Conservation (phyloP, 2,797 vertebrate species). For the Lateolabrax maculatus region DNA sequence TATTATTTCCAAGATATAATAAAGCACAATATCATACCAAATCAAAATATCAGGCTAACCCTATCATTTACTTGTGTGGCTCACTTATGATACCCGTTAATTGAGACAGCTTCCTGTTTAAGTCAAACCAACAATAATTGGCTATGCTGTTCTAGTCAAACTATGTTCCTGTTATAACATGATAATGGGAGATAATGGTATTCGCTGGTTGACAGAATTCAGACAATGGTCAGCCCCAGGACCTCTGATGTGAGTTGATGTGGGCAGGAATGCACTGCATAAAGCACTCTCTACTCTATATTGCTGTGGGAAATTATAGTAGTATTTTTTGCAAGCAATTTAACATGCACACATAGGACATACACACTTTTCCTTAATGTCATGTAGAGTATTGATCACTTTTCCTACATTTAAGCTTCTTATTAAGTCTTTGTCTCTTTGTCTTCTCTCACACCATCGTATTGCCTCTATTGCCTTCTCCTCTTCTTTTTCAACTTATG, state of each 20-base stretch:
- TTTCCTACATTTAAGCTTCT: background rate
- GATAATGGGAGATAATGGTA: slow-evolving; percentile 37
- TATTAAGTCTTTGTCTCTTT: slow-evolving; percentile 34
- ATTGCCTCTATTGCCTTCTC: background rate
- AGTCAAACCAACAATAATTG: slow-evolving; percentile 4
- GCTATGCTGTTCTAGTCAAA: slow-evolving; percentile 1
- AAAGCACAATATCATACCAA: background rate
- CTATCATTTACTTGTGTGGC: background rate
- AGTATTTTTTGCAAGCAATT: background rate
- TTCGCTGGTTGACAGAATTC: slow-evolving; percentile 44
- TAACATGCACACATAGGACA: slow-evolving; percentile 2
- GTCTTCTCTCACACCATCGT: background rate
- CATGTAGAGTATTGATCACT: background rate
- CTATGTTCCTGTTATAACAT: background rate
- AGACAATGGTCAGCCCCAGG: slow-evolving; percentile 34
- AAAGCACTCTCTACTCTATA: slow-evolving; percentile 18
- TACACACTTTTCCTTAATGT: background rate
- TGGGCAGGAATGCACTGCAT: slow-evolving; percentile 34
- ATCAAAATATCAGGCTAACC: background rate
- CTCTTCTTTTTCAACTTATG: background rate
- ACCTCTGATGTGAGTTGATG: slow-evolving; percentile 37
- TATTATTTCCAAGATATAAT: background rate
- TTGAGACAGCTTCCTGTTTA: slow-evolving; percentile 3
- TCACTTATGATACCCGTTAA: background rate
- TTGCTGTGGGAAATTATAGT: slow-evolving; percentile 15